Percentiles rank a stretch among this genome's conserved stretches.
Evolutionary conservation across 2,113 vertebrate species (phyloP).

Genomic region (Cyprinus carpio): DNA sequence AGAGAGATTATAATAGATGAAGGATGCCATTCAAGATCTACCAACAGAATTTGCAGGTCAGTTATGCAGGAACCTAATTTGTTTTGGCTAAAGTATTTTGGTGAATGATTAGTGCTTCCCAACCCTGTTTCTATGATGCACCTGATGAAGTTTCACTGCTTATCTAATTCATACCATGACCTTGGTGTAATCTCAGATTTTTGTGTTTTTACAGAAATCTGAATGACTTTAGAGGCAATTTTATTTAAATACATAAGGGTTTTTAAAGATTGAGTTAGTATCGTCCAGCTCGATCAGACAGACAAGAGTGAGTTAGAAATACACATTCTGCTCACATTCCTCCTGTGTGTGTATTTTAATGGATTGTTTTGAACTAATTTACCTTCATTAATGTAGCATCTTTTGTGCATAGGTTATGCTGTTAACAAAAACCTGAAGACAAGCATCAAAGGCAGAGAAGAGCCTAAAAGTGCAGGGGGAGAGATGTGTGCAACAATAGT

Average conservation of each 20-base stretch:
- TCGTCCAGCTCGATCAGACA: background rate
- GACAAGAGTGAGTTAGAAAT: background rate
- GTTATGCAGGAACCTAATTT: background rate
- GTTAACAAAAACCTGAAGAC: background rate
- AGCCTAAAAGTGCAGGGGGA: background rate
- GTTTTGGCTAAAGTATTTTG: background rate
- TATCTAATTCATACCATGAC: background rate
- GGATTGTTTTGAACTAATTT: background rate
- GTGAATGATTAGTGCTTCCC: background rate
- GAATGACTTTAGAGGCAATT: background rate
- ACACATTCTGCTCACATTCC: background rate
- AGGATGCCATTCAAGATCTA: background rate
- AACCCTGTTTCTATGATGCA: background rate
- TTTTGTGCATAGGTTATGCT: background rate
- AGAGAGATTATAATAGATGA: background rate
- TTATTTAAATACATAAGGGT: no score
- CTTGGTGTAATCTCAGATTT: background rate
- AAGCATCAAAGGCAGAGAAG: background rate
- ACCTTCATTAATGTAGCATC: background rate
- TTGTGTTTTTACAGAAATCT: background rate
- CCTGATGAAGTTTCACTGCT: background rate
- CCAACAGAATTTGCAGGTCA: background rate
- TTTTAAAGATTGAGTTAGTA: no score
- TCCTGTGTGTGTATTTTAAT: background rate
- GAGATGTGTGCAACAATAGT: background rate